phyloP scores from a whole-genome alignment of 2,888 invertebrate genomes.

The Agrenia bidenticulata region DNA sequence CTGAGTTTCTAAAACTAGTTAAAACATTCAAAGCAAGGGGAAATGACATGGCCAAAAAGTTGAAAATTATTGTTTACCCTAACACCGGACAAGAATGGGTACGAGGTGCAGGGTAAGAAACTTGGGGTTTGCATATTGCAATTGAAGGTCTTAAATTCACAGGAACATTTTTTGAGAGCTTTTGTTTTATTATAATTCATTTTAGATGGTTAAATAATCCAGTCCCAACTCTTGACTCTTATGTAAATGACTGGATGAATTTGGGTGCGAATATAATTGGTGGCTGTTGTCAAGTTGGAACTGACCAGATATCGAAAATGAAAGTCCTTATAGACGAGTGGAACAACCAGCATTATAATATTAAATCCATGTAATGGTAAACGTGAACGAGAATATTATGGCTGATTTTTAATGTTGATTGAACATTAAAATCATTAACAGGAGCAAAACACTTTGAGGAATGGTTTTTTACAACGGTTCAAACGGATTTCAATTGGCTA shows the following conservation, averaged over 20 bases:
- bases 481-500: too few species aligned
- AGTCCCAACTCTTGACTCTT: slow-evolving; percentile 70
- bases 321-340: slow-evolving; percentile 18
- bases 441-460: background rate
- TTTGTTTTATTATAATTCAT: background rate
- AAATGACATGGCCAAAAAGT: background rate
- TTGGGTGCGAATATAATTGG: slow-evolving; percentile 84
- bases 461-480: too few species aligned
- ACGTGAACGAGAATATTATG: too few species aligned
- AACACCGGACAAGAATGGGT: slow-evolving; percentile 86
- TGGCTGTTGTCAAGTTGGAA: slow-evolving; percentile 79
- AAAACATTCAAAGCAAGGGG: background rate
- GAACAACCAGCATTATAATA: too few species aligned
- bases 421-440: slow-evolving; percentile 21
- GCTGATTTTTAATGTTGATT: too few species aligned
- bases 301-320: slow-evolving; percentile 70
- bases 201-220: slow-evolving; percentile 63
- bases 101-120: slow-evolving; percentile 58
- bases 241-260: slow-evolving; percentile 76
- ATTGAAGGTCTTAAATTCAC: slow-evolving; percentile 16
- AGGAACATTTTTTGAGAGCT: slow-evolving; percentile 11
- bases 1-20: slow-evolving; percentile 61
- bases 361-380: too few species aligned
- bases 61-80: slow-evolving; percentile 82
- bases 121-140: background rate